Evolutionary conservation across 2,888 invertebrate genomes (phyloP).

Genomic region (Nomada ferruginata): DNA sequence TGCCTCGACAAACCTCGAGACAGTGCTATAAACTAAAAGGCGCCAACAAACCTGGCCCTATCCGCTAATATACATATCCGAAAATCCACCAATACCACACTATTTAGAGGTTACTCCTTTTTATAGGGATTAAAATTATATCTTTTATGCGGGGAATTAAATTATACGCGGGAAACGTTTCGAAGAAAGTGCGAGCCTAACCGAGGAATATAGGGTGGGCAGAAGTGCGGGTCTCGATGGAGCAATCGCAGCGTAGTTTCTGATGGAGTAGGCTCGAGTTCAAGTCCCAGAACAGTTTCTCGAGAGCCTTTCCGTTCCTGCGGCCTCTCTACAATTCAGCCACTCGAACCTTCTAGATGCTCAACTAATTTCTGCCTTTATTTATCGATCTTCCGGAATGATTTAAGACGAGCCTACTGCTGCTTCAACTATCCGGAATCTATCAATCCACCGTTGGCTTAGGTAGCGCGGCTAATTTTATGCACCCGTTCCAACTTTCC

Average conservation of each 20-base stretch:
- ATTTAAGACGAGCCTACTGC: background rate
- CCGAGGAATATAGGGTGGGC: conserved; percentile 1
- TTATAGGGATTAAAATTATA: too few relatives aligned
- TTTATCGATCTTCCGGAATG: background rate
- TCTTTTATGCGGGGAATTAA: background rate
- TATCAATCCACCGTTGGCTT: background rate
- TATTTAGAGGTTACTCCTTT: too few relatives aligned
- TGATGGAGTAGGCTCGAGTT: conserved; percentile 51
- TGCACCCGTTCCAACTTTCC: too few relatives aligned
- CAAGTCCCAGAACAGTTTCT: conserved; percentile 20
- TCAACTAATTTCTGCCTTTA: conserved; percentile 20
- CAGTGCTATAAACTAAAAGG: too few relatives aligned
- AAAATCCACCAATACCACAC: too few relatives aligned
- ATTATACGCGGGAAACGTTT: background rate
- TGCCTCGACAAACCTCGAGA: too few relatives aligned
- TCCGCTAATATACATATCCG: too few relatives aligned
- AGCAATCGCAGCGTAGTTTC: conserved; percentile 37
- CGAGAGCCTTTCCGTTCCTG: conserved; percentile 22
- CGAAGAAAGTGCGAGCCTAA: conserved; percentile 2
- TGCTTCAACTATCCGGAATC: background rate
- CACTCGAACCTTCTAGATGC: background rate
- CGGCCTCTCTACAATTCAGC: conserved; percentile 6
- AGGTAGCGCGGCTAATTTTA: background rate
- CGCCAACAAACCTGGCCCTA: too few relatives aligned
- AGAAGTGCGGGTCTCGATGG: conserved; percentile 17